Evolutionary conservation across 1,140 invertebrate species (phyloP), one percentile per base, ranked within the genome.

Genomic region (Papilio dardanus): DNA sequence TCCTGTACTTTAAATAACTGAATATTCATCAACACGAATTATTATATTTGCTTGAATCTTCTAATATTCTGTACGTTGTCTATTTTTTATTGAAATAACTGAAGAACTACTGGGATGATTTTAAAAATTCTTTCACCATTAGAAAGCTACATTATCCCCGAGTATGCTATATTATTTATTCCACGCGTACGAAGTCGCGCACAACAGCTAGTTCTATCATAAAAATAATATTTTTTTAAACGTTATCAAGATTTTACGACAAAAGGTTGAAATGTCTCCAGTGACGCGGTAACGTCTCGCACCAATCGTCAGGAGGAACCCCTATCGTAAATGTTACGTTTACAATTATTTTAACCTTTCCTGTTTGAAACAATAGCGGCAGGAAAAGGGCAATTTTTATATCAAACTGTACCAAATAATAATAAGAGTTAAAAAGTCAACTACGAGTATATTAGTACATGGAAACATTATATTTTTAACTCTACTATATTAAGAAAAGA

Each of bases 341-440:
- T 40, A 28, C 19, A 30, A 16, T 71, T 46, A 69, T 71, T 30
- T 31, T 71, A 71, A 71, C 37, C 16, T 50, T 50, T 50, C 37
- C 19, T 69, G 21, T 71, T 71, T 46, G 42, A 71, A 71, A 71
- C 69, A 71, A 71, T 71, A 71, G 19, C n/a, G 31, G 14, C 35
- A 24, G 31, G 66, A 37, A 33, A 68, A 37, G 7, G 66, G 33
- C 54, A 28, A 62, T 62, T 28, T 62, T 54, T n/a, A 7, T 46
- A 46, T 19, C 5, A 46, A 46, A 46, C 16, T 42, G 40, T n/a
- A 42, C 4, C 8, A 46, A 4, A 46, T 16, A 4, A n/a, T n/a
- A n/a, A 46, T 46, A 46, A 2, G 3, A 46, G 42, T 46, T 46
- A n/a, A n/a, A 46, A 19, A 46, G 42, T 40, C 16, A 42, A 42